phyloP scores from a whole-genome alignment of 1,140 invertebrate genomes.

The Spodoptera litura region DNA sequence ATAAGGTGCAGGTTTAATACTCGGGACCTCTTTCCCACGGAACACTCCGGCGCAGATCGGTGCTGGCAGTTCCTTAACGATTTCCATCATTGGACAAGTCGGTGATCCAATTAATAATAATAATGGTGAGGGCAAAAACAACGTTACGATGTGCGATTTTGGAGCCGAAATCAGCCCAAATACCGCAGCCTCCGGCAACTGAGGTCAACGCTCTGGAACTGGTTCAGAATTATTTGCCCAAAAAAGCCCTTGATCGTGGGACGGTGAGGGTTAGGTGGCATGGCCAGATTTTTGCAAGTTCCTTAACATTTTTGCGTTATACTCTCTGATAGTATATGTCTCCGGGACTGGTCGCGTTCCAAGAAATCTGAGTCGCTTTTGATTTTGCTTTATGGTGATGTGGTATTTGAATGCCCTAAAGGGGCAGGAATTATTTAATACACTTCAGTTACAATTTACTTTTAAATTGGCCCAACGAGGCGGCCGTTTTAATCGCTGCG shows the following conservation, averaged over 20 bases:
- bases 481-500: constrained; percentile 30
- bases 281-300: constrained; percentile 44
- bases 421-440: constrained; percentile 38
- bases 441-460: constrained; percentile 33
- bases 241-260: constrained; percentile 70
- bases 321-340: constrained; percentile 20
- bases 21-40: not conserved
- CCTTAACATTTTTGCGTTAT: constrained; percentile 49
- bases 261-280: constrained; percentile 51
- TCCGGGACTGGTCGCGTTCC: constrained; percentile 1
- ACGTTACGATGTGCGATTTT: constrained; percentile 76
- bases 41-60: constrained; percentile 15
- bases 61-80: constrained; percentile 59
- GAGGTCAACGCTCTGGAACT: constrained; percentile 75
- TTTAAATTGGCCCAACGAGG: constrained; percentile 28
- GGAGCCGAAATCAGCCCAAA: constrained; percentile 75
- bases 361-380: constrained; percentile 28
- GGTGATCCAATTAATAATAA: constrained; percentile 83
- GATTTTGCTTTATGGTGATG: constrained; percentile 39
- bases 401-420: constrained; percentile 39
- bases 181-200: constrained; percentile 61
- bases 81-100: constrained; percentile 65
- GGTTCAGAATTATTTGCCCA: constrained; percentile 73
- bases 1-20: not conserved
- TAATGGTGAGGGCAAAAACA: constrained; percentile 74